Conservation (phyloP, 2,888 invertebrate genomes). For the Hemaris fuciformis region DNA sequence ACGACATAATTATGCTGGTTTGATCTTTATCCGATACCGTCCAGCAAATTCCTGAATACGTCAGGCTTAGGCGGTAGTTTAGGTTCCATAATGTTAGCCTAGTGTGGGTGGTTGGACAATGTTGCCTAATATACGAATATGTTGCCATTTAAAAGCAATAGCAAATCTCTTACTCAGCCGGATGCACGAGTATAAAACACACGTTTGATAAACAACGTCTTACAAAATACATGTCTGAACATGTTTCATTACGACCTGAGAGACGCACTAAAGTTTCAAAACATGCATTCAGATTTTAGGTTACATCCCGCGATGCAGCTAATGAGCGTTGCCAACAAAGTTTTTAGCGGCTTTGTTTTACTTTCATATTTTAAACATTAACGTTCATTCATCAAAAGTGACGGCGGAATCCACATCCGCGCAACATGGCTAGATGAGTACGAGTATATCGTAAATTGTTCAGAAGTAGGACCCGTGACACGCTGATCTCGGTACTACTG, state of each 20-base stretch:
- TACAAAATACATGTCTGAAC: background rate
- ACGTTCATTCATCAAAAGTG: background rate
- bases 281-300: background rate
- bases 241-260: background rate
- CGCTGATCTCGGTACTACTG: background rate
- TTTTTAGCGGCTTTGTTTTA: background rate
- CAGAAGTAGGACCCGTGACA: background rate
- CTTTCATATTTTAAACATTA: background rate
- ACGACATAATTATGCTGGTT: no score
- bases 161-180: background rate
- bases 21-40: no score
- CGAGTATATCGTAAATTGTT: conserved; percentile 9
- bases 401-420: background rate
- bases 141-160: background rate
- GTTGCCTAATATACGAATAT: background rate
- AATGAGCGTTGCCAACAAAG: background rate
- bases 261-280: background rate
- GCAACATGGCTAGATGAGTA: conserved; percentile 1
- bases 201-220: background rate
- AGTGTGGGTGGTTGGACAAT: no score
- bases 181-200: background rate
- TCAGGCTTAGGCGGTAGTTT: no score
- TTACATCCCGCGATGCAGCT: background rate
- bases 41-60: no score
- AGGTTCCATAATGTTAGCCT: no score